Conservation (phyloP, 1,140 invertebrate genomes). For the Camponotus pennsylvanicus region DNA sequence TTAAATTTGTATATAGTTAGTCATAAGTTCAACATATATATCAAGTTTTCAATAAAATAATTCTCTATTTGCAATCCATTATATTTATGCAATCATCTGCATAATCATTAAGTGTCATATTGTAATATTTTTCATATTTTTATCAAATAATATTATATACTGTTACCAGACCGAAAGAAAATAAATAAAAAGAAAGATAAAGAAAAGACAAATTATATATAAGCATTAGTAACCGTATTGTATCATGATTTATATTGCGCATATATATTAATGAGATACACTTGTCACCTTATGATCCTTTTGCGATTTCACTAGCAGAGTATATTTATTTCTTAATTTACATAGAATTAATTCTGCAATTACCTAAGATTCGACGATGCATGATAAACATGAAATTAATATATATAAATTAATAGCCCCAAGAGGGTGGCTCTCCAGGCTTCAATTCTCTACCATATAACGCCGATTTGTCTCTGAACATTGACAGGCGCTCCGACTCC, state of each 20-base stretch:
- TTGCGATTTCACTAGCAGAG: background rate
- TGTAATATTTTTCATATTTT: slow-evolving; percentile 4
- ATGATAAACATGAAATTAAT: slow-evolving; percentile 18
- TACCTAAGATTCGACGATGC: background rate
- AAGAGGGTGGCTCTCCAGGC: slow-evolving; percentile 90
- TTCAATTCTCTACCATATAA: slow-evolving; percentile 89
- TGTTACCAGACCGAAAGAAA: background rate
- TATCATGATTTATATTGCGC: background rate
- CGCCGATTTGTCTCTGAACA: slow-evolving; percentile 92
- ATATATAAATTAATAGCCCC: slow-evolving; percentile 83
- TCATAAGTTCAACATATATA: slow-evolving; percentile 1
- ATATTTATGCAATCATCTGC: background rate
- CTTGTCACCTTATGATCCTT: slow-evolving; percentile 2
- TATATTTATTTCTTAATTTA: slow-evolving; percentile 48
- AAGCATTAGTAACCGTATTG: background rate
- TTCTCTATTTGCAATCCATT: background rate
- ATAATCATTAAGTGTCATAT: background rate
- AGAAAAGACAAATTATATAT: background rate
- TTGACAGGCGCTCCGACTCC: slow-evolving; percentile 90
- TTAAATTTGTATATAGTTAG: slow-evolving; percentile 1
- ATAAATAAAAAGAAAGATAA: background rate
- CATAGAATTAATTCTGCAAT: slow-evolving; percentile 33
- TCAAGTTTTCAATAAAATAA: background rate
- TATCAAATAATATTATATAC: background rate
- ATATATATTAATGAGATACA: background rate